Conservation (phyloP, 1,140 invertebrate genomes). For the Sinonovacula constricta region DNA sequence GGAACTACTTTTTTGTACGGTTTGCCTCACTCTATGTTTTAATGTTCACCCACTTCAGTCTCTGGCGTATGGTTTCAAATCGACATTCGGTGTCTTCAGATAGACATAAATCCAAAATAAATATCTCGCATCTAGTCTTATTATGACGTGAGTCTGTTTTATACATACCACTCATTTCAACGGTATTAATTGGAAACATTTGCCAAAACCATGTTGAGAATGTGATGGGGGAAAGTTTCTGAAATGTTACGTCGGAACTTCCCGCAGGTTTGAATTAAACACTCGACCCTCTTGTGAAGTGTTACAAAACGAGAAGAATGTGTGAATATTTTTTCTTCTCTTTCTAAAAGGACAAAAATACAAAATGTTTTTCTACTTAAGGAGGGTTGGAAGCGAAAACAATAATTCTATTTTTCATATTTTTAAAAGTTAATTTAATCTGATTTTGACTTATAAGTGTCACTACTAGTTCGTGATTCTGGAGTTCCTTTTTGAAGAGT, state of each 20-base stretch:
- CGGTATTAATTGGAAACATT: constrained; percentile 49
- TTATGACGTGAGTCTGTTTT: constrained; percentile 53
- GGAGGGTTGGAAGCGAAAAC: too few relatives aligned
- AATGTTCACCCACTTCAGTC: constrained; percentile 41
- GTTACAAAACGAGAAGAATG: too few relatives aligned
- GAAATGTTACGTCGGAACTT: constrained; percentile 28
- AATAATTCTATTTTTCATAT: too few relatives aligned
- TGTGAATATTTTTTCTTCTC: too few relatives aligned
- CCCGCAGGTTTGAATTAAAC: constrained; percentile 47
- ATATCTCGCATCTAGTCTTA: constrained; percentile 50
- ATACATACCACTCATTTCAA: constrained; percentile 36
- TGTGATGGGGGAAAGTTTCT: constrained; percentile 37
- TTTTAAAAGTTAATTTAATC: too few relatives aligned
- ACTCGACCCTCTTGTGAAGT: background rate
- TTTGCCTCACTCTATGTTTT: constrained; percentile 47
- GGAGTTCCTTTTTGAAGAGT: too few relatives aligned
- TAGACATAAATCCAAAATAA: constrained; percentile 56
- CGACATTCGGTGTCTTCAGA: constrained; percentile 45
- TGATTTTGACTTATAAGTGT: too few relatives aligned
- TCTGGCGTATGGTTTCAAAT: constrained; percentile 48
- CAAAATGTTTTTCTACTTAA: too few relatives aligned
- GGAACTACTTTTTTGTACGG: constrained; percentile 24
- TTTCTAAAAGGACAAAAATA: too few relatives aligned
- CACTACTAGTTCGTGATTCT: too few relatives aligned
- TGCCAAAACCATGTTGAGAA: constrained; percentile 39